Base-by-base conservation (phyloP, 2,113 vertebrate genomes). In the Entomyzon cyanotis region DNA sequence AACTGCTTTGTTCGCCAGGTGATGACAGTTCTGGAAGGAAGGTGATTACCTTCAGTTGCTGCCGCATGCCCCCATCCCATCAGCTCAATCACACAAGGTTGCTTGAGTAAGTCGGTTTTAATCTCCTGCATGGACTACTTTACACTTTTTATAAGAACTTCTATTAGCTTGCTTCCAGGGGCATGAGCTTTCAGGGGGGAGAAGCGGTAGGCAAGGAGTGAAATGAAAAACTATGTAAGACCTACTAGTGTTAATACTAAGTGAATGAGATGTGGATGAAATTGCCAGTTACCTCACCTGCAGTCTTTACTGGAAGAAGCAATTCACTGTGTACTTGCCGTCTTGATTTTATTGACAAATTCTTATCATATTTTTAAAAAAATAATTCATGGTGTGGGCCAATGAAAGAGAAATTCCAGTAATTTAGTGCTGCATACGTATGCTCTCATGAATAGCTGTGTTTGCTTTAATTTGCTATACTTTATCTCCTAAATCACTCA, bases 41-140 rank as follows among this genome's bases (percentile, higher is more conserved):
- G 76, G 84, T 99, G 77, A 97, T 99, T 69, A 96, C 96, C 14
- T 99, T 99, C 96, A 99, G 98, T 92, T 99, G 99, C 97, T 99
- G 98, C 92, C 97, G 97, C 84, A 92, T 99, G 97, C 99, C 99
- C 5, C 98, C 98, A 1, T 98, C 98, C 2, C 97, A 99, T 56
- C 97, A 99, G 96, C 98, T 99, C 75, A 98, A 99, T 97, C 99
- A 99, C 93, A 98, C 82, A 30, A 97, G 97, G 12, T 97, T 99
- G 37, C 98, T 99, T 22, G 98, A 99, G 99, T 99, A 93, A 97
- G 98, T 98, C 47, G 13, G 20, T 79, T 35, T 71, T 10, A 7
- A 1, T 73, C 33, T 23, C 31, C 23, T 76, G 16, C 6, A 0
- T 83, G 35, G 81, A 55, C 19, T 90, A 11, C 75, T 82, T 84